A percentile compares a stretch with the other conserved stretches of the same genome.
Conservation (phyloP, 2,113 vertebrate genomes). For the Calidris pugnax region DNA sequence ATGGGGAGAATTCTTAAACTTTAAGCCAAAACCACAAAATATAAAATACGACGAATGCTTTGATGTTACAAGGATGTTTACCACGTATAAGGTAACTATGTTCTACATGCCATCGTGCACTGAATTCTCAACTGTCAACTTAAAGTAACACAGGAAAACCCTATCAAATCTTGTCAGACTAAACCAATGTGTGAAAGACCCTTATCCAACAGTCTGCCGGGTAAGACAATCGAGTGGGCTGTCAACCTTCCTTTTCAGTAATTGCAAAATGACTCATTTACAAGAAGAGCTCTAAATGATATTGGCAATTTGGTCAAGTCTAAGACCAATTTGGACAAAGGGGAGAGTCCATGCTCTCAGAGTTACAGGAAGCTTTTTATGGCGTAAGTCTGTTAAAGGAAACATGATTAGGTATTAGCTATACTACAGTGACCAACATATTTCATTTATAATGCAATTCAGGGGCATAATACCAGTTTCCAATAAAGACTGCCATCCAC, state of each 20-base stretch:
- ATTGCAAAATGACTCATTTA: background rate
- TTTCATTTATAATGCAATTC: background rate
- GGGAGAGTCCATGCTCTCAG: background rate
- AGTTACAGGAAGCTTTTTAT: background rate
- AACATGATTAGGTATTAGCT: background rate
- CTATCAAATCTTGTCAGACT: background rate
- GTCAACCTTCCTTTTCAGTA: background rate
- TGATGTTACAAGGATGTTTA: background rate
- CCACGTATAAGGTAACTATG: background rate
- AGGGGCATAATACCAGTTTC: background rate
- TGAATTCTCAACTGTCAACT: background rate
- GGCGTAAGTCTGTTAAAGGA: background rate
- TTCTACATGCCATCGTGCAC: background rate
- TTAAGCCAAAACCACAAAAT: background rate
- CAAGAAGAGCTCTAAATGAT: background rate
- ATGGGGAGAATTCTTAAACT: background rate
- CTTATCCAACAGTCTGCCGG: background rate
- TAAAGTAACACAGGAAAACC: background rate
- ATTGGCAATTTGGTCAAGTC: background rate
- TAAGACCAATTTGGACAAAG: background rate
- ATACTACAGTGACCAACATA: background rate
- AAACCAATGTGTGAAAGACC: background rate
- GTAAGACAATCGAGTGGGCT: background rate
- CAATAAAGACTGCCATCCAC: background rate
- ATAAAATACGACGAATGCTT: background rate